Base-by-base conservation (phyloP, 1,140 invertebrate genomes). In the Trypoxylus dichotomus region DNA sequence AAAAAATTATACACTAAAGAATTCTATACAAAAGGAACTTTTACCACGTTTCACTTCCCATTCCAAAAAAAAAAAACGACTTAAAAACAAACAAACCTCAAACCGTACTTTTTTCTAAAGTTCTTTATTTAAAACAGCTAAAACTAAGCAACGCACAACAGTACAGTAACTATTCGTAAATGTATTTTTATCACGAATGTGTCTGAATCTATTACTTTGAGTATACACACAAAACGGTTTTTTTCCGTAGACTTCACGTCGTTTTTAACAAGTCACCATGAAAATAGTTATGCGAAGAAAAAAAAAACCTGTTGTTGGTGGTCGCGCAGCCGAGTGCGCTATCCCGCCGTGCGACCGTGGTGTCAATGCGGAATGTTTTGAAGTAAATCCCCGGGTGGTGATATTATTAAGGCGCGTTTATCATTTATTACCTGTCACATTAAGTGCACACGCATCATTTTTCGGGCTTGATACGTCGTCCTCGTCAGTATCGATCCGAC, bases 361-460 rank as follows among this genome's bases (percentile, higher is more conserved):
- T 68, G 80, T 82, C 81, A 82, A 77, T 82, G 81, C 78, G 73
- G 78, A 79, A 78, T 74, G 78, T 78, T 75, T 79, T 76, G 76
- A 79, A 77, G 75, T 77, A 71, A 78, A 82, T 78, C 81, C 58
- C 79, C 80, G 79, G 81, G 81, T 82, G 81, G 81, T 80, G 81
- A 82, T 82, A 81, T 79, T 81, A 79, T 80, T 80, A 19, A 58
- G 24, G 43, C 58, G 60, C 60, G 60, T 32, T 54, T 76, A 76
- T 76, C 54, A 76, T 76, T 76, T 76, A 76, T 76, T 60, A 76
- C 43, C 75, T 76, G 75, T 76, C 75, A 76, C 54, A 76, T 76
- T 76, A 76, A 29, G 47, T 37, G 29, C 72, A 74, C 41, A 43
- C 32, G 72, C 15, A 74, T 43, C 32, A 15, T 74, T 74, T 74